Evolutionary conservation across 2,113 vertebrate genomes (phyloP), one percentile per base, ranked within the genome.

Genomic region (Syrrhaptes paradoxus): DNA sequence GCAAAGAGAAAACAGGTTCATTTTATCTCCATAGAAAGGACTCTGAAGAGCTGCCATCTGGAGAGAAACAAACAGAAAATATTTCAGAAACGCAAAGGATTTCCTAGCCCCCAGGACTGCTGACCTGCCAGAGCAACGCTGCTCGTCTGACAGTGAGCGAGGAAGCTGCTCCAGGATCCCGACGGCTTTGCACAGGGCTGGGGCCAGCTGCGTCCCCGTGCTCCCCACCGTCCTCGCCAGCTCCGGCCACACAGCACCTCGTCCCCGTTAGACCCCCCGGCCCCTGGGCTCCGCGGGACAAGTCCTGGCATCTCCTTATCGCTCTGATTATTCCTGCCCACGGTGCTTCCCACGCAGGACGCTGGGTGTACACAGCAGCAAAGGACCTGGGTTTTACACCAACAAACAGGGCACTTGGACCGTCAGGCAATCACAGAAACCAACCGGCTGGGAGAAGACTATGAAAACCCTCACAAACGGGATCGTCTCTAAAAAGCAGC

Each of bases 21-120:
- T 99, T 94, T 99, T 99, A 93, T 99, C 98, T 49, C 98, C 98
- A 5, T 99, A 99, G 97, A 99, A 99, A 49, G 98, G 98, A 91
- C 98, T 99, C 96, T 99, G 98, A 71, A 99, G 98, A 93, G 98
- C 98, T 43, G 98, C 98, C 98, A 99, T 99, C 98, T 99, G 97
- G 43, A 95, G 75, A 85, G 62, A 46, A 77, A 72, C 41, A 28
- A 57, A 72, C 15, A 90, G 61, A 66, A 73, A 52, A 34, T 1
- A 19, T n/a, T 65, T 93, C 89, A 85, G 83, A 87, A 95, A 41
- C 0, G 11, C 46, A 18, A 54, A 84, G 65, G 65, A 49, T 75
- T 45, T 45, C 21, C 31, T 4, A 51, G 67, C 55, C 36, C 74
- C 78, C 15, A 0, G 71, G 16, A 4, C 51, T 21, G 59, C 78